Evolutionary conservation across 2,113 vertebrate species (phyloP).

Genomic region (Aptenodytes forsteri): DNA sequence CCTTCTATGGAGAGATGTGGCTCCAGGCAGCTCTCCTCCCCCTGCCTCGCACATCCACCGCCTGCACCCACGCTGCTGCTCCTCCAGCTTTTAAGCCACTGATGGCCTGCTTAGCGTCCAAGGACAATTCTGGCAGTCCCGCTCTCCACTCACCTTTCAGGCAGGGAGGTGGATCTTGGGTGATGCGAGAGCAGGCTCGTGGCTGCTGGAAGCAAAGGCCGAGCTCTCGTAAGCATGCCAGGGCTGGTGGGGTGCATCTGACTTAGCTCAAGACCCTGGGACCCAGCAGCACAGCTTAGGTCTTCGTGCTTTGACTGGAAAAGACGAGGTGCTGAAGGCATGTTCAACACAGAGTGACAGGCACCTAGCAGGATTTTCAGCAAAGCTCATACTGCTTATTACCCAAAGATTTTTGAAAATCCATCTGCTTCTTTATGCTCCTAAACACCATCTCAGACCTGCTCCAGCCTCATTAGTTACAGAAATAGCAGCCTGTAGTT

Average conservation of each 20-base stretch:
- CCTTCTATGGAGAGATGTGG: slow-evolving; percentile 32
- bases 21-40: neutral
- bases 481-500: neutral
- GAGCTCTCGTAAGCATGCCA: fast-evolving
- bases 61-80: neutral
- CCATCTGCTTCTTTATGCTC: fast-evolving
- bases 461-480: neutral
- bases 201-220: neutral
- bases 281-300: neutral
- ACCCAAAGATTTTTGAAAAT: neutral
- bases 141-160: neutral
- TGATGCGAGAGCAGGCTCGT: neutral
- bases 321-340: neutral
- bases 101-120: neutral
- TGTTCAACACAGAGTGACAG: fast-evolving
- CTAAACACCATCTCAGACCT: neutral
- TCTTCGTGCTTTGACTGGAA: neutral
- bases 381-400: neutral
- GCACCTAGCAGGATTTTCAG: neutral
- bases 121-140: neutral
- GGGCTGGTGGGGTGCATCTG: neutral
- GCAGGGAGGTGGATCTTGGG: neutral
- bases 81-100: neutral
- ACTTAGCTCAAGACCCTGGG: neutral
- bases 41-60: neutral